These are phyloP conservation scores for Polyommatus icarus DNA, from an alignment of 2,888 invertebrate genomes.

Conservation along the genomic window DNA sequence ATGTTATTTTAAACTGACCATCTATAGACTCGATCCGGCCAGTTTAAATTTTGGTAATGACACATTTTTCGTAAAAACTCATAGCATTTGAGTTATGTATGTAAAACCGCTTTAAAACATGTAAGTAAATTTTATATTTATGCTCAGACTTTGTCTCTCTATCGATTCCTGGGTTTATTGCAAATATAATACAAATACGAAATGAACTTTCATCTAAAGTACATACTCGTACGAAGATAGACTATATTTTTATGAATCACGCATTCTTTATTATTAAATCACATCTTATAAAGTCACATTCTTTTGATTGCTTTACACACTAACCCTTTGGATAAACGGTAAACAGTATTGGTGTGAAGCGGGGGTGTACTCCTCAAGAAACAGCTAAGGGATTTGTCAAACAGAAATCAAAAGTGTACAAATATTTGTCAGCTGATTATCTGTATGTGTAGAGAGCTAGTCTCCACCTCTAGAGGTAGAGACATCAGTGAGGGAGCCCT, in stretches of 20 bases:
- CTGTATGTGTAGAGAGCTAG: conserved; percentile 69
- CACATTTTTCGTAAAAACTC: no score
- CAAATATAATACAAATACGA: background rate
- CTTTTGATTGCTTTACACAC: conserved; percentile 9
- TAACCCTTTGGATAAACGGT: background rate
- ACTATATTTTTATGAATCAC: background rate
- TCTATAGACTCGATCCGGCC: no score
- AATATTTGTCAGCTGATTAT: conserved; percentile 68
- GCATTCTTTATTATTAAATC: background rate
- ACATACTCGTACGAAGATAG: no score
- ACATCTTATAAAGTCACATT: background rate
- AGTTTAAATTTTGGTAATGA: no score
- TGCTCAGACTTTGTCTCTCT: no score
- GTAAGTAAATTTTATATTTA: no score
- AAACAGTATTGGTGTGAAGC: conserved; percentile 28
- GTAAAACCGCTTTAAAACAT: no score
- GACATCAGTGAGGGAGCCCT: no score
- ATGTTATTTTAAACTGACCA: no score
- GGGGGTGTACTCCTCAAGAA: conserved; percentile 37
- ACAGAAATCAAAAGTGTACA: conserved; percentile 55
- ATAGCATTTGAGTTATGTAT: no score
- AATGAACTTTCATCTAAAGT: background rate
- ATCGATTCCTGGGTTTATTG: no score
- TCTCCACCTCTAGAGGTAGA: no score
- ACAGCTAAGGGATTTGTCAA: conserved; percentile 41